Percentiles rank a stretch among this genome's conserved stretches.
These are phyloP conservation scores for Pachypeltis micranthus DNA, from an alignment of 1,140 invertebrate genomes.

Conservation along the genomic window DNA sequence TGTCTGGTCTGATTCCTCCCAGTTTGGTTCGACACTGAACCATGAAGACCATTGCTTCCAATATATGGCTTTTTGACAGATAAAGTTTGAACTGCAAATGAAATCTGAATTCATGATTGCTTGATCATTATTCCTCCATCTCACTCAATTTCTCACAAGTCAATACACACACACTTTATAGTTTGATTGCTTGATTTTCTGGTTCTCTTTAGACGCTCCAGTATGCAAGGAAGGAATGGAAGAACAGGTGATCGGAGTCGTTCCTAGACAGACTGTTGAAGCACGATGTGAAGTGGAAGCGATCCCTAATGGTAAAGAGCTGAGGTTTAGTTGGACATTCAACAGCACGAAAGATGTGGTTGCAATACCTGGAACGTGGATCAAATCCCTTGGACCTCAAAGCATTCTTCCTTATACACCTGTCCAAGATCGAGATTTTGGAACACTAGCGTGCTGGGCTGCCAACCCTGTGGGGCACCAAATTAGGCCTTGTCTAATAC, in stretches of 20 bases:
- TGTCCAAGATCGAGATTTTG: constrained; percentile 53
- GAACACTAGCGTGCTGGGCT: constrained; percentile 75
- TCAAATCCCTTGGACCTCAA: constrained; percentile 48
- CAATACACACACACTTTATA: too few relatives aligned
- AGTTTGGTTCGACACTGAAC: too few relatives aligned
- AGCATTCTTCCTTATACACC: constrained; percentile 55
- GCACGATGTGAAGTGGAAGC: constrained; percentile 65
- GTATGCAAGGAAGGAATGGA: constrained; percentile 46
- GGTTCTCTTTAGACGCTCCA: constrained; percentile 43
- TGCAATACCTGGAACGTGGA: constrained; percentile 42
- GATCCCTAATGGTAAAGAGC: constrained; percentile 38
- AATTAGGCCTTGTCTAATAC: constrained; percentile 64
- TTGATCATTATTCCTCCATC: too few relatives aligned
- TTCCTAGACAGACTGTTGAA: constrained; percentile 46
- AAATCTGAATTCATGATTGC: too few relatives aligned
- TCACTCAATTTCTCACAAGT: too few relatives aligned
- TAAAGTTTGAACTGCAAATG: too few relatives aligned
- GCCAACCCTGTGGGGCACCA: constrained; percentile 70
- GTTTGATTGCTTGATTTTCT: neutral
- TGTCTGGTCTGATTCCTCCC: too few relatives aligned
- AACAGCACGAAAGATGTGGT: constrained; percentile 60
- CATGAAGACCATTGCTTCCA: too few relatives aligned
- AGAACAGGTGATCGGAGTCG: constrained; percentile 45
- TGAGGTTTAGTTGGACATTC: constrained; percentile 66
- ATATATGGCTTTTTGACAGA: too few relatives aligned